These are phyloP conservation scores for Ephestia elutella DNA, from an alignment of 1,140 invertebrate genomes.

Conservation along the genomic window DNA sequence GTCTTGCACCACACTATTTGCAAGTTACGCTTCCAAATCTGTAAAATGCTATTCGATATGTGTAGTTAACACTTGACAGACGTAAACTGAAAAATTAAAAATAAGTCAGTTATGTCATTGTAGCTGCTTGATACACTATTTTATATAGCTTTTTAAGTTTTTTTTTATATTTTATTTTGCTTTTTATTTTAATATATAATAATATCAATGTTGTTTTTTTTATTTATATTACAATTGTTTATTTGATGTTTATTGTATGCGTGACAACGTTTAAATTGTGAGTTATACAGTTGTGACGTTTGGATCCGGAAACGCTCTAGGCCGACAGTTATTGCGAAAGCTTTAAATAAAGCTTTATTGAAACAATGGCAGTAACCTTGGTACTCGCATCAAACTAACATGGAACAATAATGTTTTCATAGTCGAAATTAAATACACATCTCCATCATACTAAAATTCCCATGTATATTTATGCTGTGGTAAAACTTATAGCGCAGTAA, in stretches of 20 bases:
- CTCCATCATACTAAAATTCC: no score
- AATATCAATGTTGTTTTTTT: constrained; percentile 25
- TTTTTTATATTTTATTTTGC: constrained; percentile 26
- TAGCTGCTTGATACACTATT: constrained; percentile 19
- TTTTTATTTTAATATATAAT: constrained; percentile 24
- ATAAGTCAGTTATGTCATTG: constrained; percentile 8
- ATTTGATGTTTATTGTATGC: constrained; percentile 16
- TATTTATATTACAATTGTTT: no score
- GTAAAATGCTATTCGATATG: constrained; percentile 10
- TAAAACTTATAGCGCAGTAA: no score
- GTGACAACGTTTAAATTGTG: neutral
- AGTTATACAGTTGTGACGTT: neutral
- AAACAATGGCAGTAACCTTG: constrained; percentile 10
- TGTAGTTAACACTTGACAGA: constrained; percentile 12
- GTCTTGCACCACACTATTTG: constrained; percentile 10
- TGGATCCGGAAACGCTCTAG: neutral
- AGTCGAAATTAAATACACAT: no score
- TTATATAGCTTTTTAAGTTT: constrained; percentile 26
- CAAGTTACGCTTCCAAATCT: constrained; percentile 9
- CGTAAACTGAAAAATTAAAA: neutral
- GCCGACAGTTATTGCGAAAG: constrained; percentile 11
- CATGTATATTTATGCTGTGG: no score
- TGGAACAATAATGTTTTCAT: no score
- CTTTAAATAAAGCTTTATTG: constrained; percentile 20
- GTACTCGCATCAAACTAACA: neutral